A percentile compares a stretch with the other conserved stretches of the same genome.
Evolutionary conservation across 2,113 vertebrate genomes (phyloP).

Genomic region (Sylvilagus bachmani): DNA sequence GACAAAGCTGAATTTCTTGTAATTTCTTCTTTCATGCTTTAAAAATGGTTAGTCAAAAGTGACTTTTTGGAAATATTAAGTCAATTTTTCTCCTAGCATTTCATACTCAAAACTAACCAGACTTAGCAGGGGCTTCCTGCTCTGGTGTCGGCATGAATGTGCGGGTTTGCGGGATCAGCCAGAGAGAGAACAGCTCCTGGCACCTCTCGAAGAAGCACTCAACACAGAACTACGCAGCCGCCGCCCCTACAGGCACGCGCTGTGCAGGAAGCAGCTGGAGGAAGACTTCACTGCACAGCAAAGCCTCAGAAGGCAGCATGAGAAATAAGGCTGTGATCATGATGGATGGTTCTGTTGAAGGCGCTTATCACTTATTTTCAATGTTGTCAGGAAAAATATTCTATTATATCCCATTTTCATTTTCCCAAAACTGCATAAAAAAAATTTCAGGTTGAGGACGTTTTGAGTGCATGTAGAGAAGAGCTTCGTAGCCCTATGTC

Average conservation of each 20-base stretch:
- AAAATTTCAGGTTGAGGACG: conserved; percentile 58
- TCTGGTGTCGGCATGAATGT: conserved; percentile 42
- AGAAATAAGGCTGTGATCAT: conserved; percentile 83
- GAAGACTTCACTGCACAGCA: conserved; percentile 76
- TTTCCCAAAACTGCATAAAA: conserved; percentile 61
- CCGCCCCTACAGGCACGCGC: conserved; percentile 80
- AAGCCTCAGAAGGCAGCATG: conserved; percentile 83
- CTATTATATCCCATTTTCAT: conserved; percentile 81
- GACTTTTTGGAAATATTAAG: background rate
- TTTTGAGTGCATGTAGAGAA: background rate
- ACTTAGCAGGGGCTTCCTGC: conserved; percentile 76
- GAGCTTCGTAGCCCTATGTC: background rate
- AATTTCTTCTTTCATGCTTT: background rate
- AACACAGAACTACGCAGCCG: conserved; percentile 80
- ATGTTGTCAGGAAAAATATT: conserved; percentile 83
- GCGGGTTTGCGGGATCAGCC: too few species aligned
- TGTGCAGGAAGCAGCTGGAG: conserved; percentile 79
- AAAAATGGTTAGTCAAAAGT: conserved; percentile 11
- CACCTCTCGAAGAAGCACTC: conserved; percentile 74
- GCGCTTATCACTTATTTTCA: conserved; percentile 86
- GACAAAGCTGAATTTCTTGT: background rate
- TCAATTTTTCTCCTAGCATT: background rate
- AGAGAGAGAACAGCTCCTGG: too few species aligned
- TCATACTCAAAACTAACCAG: conserved; percentile 74
- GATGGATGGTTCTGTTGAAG: conserved; percentile 85